These are phyloP conservation scores for Adela reaumurella DNA, from an alignment of 2,888 invertebrate species.

Conservation along the genomic window DNA sequence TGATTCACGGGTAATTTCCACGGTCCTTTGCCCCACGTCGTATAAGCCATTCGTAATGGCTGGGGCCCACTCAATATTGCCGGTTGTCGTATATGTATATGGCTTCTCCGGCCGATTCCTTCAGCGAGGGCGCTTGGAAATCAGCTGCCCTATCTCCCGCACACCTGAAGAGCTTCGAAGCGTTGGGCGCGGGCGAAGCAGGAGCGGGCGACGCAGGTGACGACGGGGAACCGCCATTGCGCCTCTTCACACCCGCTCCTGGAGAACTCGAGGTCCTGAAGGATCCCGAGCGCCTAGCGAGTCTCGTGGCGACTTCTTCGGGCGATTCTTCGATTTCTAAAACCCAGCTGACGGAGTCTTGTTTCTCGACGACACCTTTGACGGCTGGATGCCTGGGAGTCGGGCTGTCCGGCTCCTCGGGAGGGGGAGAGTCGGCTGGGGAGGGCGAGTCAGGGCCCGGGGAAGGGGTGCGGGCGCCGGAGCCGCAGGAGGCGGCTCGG, in stretches of 20 bases:
- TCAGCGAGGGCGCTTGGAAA: slow-evolving; percentile 48
- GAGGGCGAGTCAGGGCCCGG: slow-evolving; percentile 39
- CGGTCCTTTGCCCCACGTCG: too few species aligned
- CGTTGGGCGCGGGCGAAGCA: slow-evolving; percentile 46
- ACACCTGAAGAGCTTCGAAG: slow-evolving; percentile 44
- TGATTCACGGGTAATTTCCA: too few species aligned
- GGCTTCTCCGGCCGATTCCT: slow-evolving; percentile 66
- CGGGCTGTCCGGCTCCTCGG: slow-evolving; percentile 20
- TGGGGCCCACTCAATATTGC: slow-evolving; percentile 21
- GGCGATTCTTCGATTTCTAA: slow-evolving; percentile 75
- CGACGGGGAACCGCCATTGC: slow-evolving; percentile 37
- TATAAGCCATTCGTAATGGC: not conserved
- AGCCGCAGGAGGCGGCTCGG: slow-evolving; percentile 40
- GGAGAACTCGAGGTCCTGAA: slow-evolving; percentile 54
- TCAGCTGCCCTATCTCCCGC: slow-evolving; percentile 40
- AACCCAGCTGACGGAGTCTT: slow-evolving; percentile 84
- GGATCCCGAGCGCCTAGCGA: slow-evolving; percentile 64
- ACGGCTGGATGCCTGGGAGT: slow-evolving; percentile 60
- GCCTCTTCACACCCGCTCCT: slow-evolving; percentile 44
- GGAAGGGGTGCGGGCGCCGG: slow-evolving; percentile 29
- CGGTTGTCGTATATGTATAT: slow-evolving; percentile 54
- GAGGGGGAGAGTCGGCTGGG: slow-evolving; percentile 6
- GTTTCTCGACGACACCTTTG: slow-evolving; percentile 80
- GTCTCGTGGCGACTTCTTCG: slow-evolving; percentile 51
- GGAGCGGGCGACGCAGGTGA: slow-evolving; percentile 40